A percentile compares a stretch with the other conserved stretches of the same genome.
Conservation (phyloP, 2,797 vertebrate genomes). For the Halcyon leucocephala region DNA sequence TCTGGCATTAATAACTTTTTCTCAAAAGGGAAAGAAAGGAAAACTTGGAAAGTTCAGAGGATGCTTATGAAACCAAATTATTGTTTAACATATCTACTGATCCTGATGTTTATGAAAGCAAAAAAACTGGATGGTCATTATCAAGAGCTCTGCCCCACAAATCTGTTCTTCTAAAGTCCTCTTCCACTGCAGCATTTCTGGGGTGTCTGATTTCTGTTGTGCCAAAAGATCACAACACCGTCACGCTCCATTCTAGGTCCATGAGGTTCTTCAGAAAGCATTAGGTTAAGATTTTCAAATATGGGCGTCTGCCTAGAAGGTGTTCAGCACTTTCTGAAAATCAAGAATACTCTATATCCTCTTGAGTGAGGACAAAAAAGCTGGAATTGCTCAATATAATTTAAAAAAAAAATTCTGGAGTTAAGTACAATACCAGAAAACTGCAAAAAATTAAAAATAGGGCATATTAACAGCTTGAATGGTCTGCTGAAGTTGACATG, state of each 20-base stretch:
- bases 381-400: background rate
- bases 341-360: background rate
- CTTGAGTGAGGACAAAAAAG: background rate
- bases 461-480: background rate
- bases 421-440: background rate
- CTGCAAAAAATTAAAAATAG: background rate
- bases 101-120: background rate
- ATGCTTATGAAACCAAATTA: background rate
- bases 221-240: background rate
- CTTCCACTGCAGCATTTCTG: background rate
- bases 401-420: background rate
- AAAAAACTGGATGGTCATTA: background rate
- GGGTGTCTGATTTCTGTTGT: background rate
- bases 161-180: background rate
- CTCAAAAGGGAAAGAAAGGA: background rate
- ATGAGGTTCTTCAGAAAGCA: background rate
- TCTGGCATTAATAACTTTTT: background rate
- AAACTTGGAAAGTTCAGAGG: background rate
- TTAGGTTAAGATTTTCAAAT: background rate
- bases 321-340: background rate
- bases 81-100: background rate
- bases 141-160: background rate
- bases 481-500: background rate
- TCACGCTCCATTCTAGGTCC: background rate
- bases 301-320: background rate